phyloP scores from a whole-genome alignment of 2,113 vertebrate species.

The Melospiza georgiana region DNA sequence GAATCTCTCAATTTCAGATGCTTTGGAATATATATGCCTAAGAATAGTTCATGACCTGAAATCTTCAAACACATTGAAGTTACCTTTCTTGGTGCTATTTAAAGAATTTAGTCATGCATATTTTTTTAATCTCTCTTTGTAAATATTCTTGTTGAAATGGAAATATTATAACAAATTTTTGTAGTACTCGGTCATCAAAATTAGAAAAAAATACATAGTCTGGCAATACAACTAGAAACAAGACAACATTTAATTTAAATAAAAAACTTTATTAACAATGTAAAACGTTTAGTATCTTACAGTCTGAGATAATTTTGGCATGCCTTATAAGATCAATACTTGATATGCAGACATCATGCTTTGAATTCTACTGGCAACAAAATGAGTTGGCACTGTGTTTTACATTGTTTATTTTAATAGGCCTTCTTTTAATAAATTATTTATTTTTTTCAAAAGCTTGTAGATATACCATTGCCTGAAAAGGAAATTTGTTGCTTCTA shows the following conservation, averaged over 20 bases:
- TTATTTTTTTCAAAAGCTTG: conserved; percentile 65
- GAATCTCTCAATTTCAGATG: neutral
- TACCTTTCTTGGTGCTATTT: neutral
- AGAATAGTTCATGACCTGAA: neutral
- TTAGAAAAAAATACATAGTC: neutral
- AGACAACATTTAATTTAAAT: conserved; percentile 76
- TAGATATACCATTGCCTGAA: conserved; percentile 64
- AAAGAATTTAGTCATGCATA: neutral
- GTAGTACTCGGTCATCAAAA: neutral
- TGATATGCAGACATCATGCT: conserved; percentile 84
- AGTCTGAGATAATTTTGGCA: conserved; percentile 82
- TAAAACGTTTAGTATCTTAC: conserved; percentile 86
- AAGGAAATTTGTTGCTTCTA: conserved; percentile 69
- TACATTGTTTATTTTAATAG: conserved; percentile 69
- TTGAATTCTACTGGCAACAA: conserved; percentile 74
- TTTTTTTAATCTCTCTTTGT: neutral
- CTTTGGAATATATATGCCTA: neutral
- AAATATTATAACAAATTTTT: conserved; percentile 5
- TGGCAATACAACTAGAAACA: conserved; percentile 53
- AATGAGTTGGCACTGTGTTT: conserved; percentile 62
- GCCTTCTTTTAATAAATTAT: conserved; percentile 57
- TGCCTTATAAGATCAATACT: conserved; percentile 83
- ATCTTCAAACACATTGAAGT: neutral
- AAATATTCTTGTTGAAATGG: neutral
- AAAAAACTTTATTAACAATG: conserved; percentile 96